These are phyloP conservation scores for Ameiurus melas DNA, from an alignment of 2,113 vertebrate species.

Conservation along the genomic window DNA sequence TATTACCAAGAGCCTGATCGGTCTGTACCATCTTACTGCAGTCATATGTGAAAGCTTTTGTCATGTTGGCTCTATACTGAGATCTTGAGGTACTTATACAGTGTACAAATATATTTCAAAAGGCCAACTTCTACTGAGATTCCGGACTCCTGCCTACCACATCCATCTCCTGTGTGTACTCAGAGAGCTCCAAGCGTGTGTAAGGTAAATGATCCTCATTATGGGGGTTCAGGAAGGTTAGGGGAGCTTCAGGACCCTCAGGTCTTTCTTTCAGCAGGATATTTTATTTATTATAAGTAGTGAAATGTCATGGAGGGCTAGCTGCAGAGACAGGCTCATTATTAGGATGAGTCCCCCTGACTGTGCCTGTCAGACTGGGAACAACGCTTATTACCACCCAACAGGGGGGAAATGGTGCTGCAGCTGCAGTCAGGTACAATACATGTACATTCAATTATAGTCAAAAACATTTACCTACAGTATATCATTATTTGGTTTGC, in stretches of 20 bases:
- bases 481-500: background rate
- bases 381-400: conserved; percentile 49
- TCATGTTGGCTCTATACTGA: background rate
- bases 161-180: conserved; percentile 27
- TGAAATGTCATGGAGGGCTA: conserved; percentile 54
- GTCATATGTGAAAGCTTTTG: background rate
- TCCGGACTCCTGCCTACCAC: conserved; percentile 23
- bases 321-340: conserved; percentile 53
- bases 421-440: conserved; percentile 7
- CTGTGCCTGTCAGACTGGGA: conserved; percentile 19
- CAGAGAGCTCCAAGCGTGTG: conserved; percentile 28
- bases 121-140: conserved; percentile 10
- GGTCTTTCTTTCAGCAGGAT: conserved; percentile 43
- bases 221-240: conserved; percentile 31
- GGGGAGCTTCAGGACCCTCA: conserved; percentile 22
- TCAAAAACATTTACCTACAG: background rate
- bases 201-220: conserved; percentile 43
- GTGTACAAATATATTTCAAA: conserved; percentile 10
- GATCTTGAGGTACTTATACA: background rate
- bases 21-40: conserved; percentile 8
- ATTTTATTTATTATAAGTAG: conserved; percentile 48
- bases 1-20: conserved; percentile 19
- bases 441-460: background rate
- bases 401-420: conserved; percentile 23
- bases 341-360: conserved; percentile 42